A percentile compares a stretch with the other conserved stretches of the same genome.
Conservation (phyloP, 2,888 invertebrate species). For the Darwinula stevensoni region DNA sequence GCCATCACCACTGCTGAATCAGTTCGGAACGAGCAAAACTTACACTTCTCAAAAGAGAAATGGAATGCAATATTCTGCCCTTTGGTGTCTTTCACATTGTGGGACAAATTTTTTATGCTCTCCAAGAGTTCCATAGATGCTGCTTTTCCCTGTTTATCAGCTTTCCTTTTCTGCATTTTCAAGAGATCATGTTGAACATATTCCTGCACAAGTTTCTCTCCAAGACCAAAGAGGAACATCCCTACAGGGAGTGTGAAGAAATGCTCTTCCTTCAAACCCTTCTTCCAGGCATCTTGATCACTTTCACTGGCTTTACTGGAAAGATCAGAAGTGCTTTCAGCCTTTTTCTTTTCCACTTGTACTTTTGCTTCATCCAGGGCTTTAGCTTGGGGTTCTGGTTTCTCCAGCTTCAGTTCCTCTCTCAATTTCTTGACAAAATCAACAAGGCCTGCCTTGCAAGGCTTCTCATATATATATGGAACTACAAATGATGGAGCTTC, state of each 20-base stretch:
- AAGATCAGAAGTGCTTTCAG: neutral
- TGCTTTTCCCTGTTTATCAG: conserved; percentile 32
- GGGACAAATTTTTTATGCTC: conserved; percentile 49
- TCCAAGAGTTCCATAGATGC: conserved; percentile 32
- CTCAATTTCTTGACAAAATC: neutral
- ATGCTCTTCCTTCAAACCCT: conserved; percentile 12
- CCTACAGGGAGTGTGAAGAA: conserved; percentile 66
- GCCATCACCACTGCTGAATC: conserved; percentile 55
- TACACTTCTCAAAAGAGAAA: conserved; percentile 44
- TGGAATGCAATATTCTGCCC: conserved; percentile 50
- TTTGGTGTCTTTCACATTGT: conserved; percentile 55
- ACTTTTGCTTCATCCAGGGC: neutral
- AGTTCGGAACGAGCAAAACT: conserved; percentile 62
- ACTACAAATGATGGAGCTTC: conserved; percentile 79
- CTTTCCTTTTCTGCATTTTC: conserved; percentile 53
- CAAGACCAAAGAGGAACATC: conserved; percentile 69
- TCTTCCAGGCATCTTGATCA: conserved; percentile 9
- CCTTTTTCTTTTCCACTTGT: neutral
- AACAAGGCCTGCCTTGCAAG: conserved; percentile 8
- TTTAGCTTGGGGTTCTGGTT: neutral
- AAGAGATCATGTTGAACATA: conserved; percentile 74
- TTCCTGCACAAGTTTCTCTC: conserved; percentile 65
- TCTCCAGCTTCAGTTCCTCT: neutral
- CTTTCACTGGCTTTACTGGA: conserved; percentile 6
- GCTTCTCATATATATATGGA: conserved; percentile 73